Conservation (phyloP, 2,797 vertebrate genomes). For the Melanotaenia maccullochi region DNA sequence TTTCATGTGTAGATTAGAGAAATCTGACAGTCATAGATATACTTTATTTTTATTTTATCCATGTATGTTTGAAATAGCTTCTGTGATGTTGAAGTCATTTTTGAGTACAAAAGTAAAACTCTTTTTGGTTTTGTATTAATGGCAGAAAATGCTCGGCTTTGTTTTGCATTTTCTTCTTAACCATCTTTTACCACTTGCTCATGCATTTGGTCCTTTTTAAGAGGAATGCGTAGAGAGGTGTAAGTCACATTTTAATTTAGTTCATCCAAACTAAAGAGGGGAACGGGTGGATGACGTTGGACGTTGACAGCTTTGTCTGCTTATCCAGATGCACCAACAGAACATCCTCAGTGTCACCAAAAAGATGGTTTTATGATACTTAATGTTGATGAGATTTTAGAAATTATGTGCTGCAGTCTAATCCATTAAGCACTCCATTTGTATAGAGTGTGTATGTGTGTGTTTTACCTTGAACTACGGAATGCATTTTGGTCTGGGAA, state of each 20-base stretch:
- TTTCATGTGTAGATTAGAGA: conserved; percentile 13
- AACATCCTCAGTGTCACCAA: not conserved
- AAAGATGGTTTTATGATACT: not conserved
- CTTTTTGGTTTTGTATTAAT: not conserved
- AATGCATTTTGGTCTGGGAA: not conserved
- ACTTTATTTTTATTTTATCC: not conserved
- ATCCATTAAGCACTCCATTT: not conserved
- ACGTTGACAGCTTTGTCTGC: conserved; percentile 3
- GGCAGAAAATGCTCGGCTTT: not conserved
- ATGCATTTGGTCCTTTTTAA: not conserved
- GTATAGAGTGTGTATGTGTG: not conserved
- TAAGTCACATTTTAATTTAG: not conserved
- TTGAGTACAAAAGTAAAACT: not conserved
- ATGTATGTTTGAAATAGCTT: not conserved
- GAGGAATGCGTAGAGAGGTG: not conserved
- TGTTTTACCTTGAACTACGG: not conserved
- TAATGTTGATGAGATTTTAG: not conserved
- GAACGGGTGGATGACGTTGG: not conserved
- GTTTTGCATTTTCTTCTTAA: not conserved
- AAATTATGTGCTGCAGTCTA: not conserved
- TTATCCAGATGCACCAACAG: not conserved
- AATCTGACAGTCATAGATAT: not conserved
- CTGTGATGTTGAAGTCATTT: not conserved
- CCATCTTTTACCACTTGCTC: not conserved
- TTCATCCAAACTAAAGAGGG: not conserved